Base-by-base conservation (phyloP, 1,140 invertebrate species). In the Hycleus phaleratus region DNA sequence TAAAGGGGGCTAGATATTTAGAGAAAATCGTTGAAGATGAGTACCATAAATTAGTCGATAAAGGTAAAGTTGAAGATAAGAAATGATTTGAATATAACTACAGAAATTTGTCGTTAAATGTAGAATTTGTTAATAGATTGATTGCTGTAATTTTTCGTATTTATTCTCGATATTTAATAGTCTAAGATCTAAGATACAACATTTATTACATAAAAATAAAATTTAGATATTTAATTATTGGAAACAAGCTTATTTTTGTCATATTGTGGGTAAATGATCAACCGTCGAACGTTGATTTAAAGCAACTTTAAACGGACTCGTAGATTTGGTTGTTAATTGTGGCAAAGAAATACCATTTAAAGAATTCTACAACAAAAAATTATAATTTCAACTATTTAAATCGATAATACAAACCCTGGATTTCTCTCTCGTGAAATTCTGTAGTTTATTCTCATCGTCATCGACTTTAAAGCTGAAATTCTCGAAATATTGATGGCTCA, bases 401-500 rank as follows among this genome's bases (percentile, higher is more conserved):
- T 47, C 32, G 52, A 49, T 7, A 46, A 18, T 49, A 71, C 70
- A 71, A 74, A 84, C 82, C 68, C 80, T 76, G 50, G 82, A 82
- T 68, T 79, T 75, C 50, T 83, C 81, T 60, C 84, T 77, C 43
- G 76, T 74, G 4, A 83, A 68, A 62, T 82, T 85, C 56, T 91
- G 87, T 67, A 82, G 86, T 60, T 87, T 84, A 55, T 82, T 71
- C 48, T 90, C 86, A 2, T 78, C 78, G 40, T 85, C 82, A 1
- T 88, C 86, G 26, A 88, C 75, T 71, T 87, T 86, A 72, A 86
- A 90, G 51, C 83, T 78, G 68, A 88, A 90, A 69, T 88, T 87
- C 57, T 85, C 82, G 72, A 97, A 95, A 73, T 96, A 95, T 2
- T 85, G 81, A 74, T 98, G 96, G 56, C 85, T 81, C 9, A 97